Evolutionary conservation across 2,797 vertebrate genomes (phyloP), one percentile per base, ranked within the genome.

Genomic region (Ptychobarbus kaznakovi): DNA sequence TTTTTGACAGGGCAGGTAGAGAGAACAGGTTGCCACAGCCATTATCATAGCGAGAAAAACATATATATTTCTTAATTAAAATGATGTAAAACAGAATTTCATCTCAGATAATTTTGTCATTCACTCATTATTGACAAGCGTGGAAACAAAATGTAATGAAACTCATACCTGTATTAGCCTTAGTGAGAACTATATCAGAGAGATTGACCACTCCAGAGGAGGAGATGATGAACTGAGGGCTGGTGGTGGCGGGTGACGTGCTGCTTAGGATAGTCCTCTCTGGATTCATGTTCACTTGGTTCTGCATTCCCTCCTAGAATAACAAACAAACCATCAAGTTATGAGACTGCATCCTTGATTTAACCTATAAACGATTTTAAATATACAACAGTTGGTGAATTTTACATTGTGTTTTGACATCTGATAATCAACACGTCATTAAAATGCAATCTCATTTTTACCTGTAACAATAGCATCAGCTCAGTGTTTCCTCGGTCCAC

Each of bases 401-500:
- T 61, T 25, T n/a, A 77, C 13, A 22, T 42, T 6, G 9, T 61
- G 2, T 2, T 58, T 25, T 32, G 32, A 77, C 8, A 61, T 78
- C 22, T 56, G 49, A 22, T 4, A 28, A 38, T 18, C 65, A 58
- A 2, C 40, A 65, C 13, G 3, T 10, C 53, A 8, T 65, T 65
- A 65, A 32, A 32, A 65, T 16, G 13, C 15, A 16, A 13, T 66
- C 15, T 66, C 6, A 35, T 38, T n/a, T 49, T 25, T 28, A 97
- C 97, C 97, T 98, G 97, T 22, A 99, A 93, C 75, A 97, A 91
- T 20, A 96, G 89, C 92, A 98, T 95, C 66, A 97, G 96, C 86
- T 97, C 96, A 0, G 94, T 94, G 86, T 97, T 96, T 92, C 97
- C 96, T 75, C 96, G 95, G 91, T 98, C 97, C 8, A 95, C 90